Percentiles rank a stretch among this genome's conserved stretches.
These are phyloP conservation scores for Sandelia bainsii DNA, from an alignment of 2,797 vertebrate species.

Conservation along the genomic window DNA sequence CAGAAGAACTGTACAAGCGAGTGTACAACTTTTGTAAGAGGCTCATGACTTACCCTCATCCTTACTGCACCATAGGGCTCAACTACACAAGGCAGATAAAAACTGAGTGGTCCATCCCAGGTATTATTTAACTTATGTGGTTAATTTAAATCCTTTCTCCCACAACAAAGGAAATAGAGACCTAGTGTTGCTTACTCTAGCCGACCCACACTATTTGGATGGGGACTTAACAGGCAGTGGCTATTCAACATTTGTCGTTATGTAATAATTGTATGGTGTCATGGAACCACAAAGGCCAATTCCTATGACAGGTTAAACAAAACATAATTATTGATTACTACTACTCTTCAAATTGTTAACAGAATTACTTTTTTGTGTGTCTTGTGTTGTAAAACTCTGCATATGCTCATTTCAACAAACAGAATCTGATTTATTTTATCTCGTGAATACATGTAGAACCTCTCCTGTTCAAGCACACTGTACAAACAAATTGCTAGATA, in stretches of 20 bases:
- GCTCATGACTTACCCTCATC: slow-evolving; percentile 90
- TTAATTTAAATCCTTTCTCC: background rate
- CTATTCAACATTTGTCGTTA: background rate
- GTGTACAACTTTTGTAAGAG: slow-evolving; percentile 90
- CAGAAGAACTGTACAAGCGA: slow-evolving; percentile 89
- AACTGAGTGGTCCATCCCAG: slow-evolving; percentile 86
- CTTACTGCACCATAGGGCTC: slow-evolving; percentile 91
- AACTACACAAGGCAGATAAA: slow-evolving; percentile 89
- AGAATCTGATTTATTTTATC: no score
- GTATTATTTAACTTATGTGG: slow-evolving; percentile 61
- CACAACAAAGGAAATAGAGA: background rate
- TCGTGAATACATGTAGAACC: no score
- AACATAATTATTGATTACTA: background rate
- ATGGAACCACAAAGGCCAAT: slow-evolving; percentile 1
- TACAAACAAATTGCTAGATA: no score
- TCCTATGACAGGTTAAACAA: background rate
- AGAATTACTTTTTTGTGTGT: background rate
- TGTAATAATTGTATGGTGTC: background rate
- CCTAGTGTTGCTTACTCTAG: background rate
- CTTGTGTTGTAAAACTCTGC: background rate
- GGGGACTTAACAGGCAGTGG: background rate
- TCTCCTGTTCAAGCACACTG: no score
- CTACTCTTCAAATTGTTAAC: background rate
- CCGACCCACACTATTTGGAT: background rate
- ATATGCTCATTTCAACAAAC: background rate